Conservation (phyloP, 1,140 invertebrate genomes). For the Mylabris phalerata region DNA sequence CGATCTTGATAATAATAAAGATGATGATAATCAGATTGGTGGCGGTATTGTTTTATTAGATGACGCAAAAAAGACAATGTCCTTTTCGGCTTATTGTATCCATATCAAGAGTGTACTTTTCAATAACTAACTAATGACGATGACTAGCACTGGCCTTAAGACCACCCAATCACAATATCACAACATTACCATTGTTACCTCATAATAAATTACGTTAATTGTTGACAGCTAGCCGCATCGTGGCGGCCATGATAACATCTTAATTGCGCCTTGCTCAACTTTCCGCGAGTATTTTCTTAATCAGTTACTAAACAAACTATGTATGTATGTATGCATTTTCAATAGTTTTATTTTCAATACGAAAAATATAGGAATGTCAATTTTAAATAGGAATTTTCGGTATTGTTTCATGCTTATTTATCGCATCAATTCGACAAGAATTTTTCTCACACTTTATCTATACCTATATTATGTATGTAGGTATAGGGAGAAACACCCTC, state of each 20-base stretch:
- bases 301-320: neutral
- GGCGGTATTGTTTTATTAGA: too few species aligned
- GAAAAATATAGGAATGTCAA: too few species aligned
- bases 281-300: conserved; percentile 36
- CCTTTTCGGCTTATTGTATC: neutral
- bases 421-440: too few species aligned
- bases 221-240: conserved; percentile 41
- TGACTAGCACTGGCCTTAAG: conserved; percentile 30
- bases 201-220: conserved; percentile 43
- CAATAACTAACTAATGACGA: conserved; percentile 40
- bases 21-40: too few species aligned
- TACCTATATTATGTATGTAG: too few species aligned
- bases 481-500: neutral
- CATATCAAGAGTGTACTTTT: conserved; percentile 25
- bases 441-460: too few species aligned
- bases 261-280: conserved; percentile 39
- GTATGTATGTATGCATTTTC: neutral
- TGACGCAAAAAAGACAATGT: too few species aligned
- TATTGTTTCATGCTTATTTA: too few species aligned
- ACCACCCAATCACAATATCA: conserved; percentile 41
- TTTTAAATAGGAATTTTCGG: too few species aligned
- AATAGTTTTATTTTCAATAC: too few species aligned
- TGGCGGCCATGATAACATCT: conserved; percentile 40
- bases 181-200: conserved; percentile 41
- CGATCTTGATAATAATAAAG: too few species aligned